Conservation (phyloP, 2,888 invertebrate genomes). For the Amphipyra berbera region DNA sequence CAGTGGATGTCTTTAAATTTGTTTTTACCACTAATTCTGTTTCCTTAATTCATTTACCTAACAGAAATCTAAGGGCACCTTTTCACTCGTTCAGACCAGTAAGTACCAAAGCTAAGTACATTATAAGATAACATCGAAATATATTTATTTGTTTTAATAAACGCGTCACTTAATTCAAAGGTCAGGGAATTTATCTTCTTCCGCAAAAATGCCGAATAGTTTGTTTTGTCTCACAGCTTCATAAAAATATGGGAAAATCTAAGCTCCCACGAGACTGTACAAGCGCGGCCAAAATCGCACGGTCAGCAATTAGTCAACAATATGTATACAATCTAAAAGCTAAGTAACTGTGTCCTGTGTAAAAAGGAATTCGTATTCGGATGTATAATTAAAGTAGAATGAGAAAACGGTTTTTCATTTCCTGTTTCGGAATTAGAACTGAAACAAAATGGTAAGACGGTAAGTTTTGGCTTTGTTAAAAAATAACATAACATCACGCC, state of each 20-base stretch:
- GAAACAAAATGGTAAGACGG: no score
- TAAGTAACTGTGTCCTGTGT: constrained; percentile 49
- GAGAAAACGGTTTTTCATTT: not conserved
- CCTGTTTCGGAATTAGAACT: no score
- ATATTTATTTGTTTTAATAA: constrained; percentile 7
- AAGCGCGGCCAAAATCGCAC: constrained; percentile 56
- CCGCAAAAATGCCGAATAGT: constrained; percentile 49
- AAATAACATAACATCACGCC: no score
- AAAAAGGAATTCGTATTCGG: constrained; percentile 33
- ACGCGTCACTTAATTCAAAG: constrained; percentile 30
- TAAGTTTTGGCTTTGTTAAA: no score
- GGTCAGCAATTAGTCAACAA: constrained; percentile 59
- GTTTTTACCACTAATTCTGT: no score
- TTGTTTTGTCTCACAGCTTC: constrained; percentile 55
- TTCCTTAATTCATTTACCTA: no score
- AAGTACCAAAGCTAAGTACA: not conserved
- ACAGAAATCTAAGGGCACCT: no score
- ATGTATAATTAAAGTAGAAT: constrained; percentile 21
- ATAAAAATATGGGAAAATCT: constrained; percentile 60
- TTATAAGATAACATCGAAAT: no score
- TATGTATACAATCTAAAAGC: constrained; percentile 56
- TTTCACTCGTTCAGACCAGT: not conserved
- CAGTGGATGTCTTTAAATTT: no score
- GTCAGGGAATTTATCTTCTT: constrained; percentile 43
- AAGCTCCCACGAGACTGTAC: constrained; percentile 56